Conservation (phyloP, 1,140 invertebrate species). For the Anagrus nilaparvatae region DNA sequence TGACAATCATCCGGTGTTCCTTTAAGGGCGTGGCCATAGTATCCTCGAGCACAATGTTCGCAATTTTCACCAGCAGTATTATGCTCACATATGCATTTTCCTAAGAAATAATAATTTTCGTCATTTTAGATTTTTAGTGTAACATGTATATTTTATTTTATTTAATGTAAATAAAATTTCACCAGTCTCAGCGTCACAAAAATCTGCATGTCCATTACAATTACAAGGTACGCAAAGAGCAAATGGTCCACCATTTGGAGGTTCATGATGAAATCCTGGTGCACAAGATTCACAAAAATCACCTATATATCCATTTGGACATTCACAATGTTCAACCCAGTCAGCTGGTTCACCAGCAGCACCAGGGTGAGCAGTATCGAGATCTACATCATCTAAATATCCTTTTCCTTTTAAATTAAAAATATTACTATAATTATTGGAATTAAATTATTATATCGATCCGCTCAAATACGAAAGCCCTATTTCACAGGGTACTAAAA, state of each 20-base stretch:
- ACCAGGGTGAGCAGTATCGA: slow-evolving; percentile 76
- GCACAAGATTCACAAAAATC: slow-evolving; percentile 97
- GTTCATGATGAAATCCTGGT: slow-evolving; percentile 84
- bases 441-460: too few species aligned
- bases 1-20: slow-evolving; percentile 84
- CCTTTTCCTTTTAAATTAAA: slow-evolving; percentile 54
- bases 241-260: slow-evolving; percentile 82
- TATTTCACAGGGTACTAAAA: too few species aligned
- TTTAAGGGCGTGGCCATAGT: slow-evolving; percentile 85
- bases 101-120: slow-evolving; percentile 37
- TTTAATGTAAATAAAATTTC: slow-evolving; percentile 12
- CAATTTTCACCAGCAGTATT: slow-evolving; percentile 95
- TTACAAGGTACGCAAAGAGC: slow-evolving; percentile 90
- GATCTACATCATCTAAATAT: slow-evolving; percentile 76
- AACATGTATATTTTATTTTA: neutral
- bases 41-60: slow-evolving; percentile 85
- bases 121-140: neutral
- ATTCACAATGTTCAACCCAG: slow-evolving; percentile 93
- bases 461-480: too few species aligned
- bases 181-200: slow-evolving; percentile 92
- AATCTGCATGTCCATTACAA: slow-evolving; percentile 91
- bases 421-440: too few species aligned
- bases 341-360: slow-evolving; percentile 68
- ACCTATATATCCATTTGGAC: slow-evolving; percentile 83
- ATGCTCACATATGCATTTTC: slow-evolving; percentile 92